Conservation (phyloP, 2,113 vertebrate species). For the Archocentrus centrarchus region DNA sequence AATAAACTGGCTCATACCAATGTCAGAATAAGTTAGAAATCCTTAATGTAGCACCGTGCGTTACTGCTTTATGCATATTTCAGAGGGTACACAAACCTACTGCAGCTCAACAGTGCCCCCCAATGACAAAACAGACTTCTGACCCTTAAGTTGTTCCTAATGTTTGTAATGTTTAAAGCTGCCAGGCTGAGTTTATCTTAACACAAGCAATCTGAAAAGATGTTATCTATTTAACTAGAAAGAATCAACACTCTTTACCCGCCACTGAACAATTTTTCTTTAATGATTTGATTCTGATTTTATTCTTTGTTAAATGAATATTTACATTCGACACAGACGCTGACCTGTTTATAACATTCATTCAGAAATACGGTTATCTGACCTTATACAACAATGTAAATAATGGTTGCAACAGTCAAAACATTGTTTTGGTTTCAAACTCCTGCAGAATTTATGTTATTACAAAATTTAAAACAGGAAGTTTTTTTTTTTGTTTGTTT, state of each 20-base stretch:
- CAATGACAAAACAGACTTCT: not conserved
- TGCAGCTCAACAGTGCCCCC: constrained; percentile 68
- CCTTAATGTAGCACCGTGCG: constrained; percentile 43
- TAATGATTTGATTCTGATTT: not conserved
- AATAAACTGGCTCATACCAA: constrained; percentile 52
- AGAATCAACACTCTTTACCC: not conserved
- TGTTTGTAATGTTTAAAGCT: not conserved
- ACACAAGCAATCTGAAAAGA: not conserved
- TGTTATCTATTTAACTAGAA: not conserved
- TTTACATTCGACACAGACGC: not conserved
- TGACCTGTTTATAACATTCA: not conserved
- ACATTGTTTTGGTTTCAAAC: not conserved
- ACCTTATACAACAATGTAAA: not conserved
- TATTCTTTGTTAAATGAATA: not conserved
- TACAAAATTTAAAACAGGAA: not conserved
- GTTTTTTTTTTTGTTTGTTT: not conserved
- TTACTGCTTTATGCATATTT: constrained; percentile 28
- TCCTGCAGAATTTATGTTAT: not conserved
- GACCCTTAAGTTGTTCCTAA: not conserved
- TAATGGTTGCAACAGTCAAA: not conserved
- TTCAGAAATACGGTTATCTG: not conserved
- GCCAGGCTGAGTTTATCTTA: not conserved
- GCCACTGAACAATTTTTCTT: not conserved
- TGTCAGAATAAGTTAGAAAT: constrained; percentile 57
- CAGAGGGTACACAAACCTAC: not conserved